A percentile compares a stretch with the other conserved stretches of the same genome.
Evolutionary conservation across 2,113 vertebrate species (phyloP).

Genomic region (Bos javanicus): DNA sequence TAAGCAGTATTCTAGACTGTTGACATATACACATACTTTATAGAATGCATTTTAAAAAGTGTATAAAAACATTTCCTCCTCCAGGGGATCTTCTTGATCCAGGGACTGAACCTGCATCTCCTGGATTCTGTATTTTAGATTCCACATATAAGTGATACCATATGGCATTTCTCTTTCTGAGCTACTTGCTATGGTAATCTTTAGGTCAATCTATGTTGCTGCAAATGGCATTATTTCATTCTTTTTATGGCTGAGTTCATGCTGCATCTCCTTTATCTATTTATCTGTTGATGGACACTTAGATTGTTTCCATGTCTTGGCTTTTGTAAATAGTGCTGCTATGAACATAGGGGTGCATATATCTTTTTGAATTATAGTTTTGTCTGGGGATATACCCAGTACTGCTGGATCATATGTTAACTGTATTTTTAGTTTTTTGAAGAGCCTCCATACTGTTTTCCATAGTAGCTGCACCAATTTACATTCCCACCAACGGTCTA

Average conservation of each 20-base stretch:
- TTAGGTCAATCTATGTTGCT: neutral
- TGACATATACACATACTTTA: slow-evolving; percentile 61
- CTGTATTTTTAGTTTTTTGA: neutral
- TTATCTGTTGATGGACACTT: neutral
- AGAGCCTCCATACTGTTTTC: neutral
- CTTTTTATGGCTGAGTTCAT: neutral
- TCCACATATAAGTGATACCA: neutral
- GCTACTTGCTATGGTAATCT: neutral
- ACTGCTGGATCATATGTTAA: neutral
- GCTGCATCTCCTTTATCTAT: neutral
- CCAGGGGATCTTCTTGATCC: neutral
- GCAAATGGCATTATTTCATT: neutral
- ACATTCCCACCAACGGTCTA: neutral
- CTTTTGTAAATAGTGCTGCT: neutral
- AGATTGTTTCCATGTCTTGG: neutral
- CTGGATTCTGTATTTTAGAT: neutral
- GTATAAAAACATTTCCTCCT: neutral
- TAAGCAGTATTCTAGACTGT: slow-evolving; percentile 73
- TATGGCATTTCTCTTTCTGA: neutral
- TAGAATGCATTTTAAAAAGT: slow-evolving; percentile 57
- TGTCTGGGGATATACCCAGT: neutral
- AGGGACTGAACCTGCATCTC: neutral
- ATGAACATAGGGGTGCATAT: neutral
- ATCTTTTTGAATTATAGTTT: neutral
- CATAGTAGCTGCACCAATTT: neutral